Percentiles rank a stretch among this genome's conserved stretches.
These are phyloP conservation scores for Pachydiplax longipennis DNA, from an alignment of 2,888 invertebrate genomes.

Conservation along the genomic window DNA sequence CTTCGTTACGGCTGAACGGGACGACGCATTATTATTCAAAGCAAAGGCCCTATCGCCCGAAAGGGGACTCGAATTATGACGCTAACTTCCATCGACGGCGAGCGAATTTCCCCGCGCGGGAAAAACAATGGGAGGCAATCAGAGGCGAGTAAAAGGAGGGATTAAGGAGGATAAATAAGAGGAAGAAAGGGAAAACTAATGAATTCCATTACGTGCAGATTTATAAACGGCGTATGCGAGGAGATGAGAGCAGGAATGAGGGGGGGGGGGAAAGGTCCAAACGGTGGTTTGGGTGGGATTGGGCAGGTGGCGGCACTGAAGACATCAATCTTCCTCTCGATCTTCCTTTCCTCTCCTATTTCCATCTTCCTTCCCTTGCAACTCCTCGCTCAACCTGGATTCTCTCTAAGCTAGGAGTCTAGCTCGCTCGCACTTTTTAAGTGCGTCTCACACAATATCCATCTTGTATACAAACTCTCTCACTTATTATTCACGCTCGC, in stretches of 20 bases:
- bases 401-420: not conserved
- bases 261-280: not conserved
- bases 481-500: no score
- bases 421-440: not conserved
- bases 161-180: not conserved
- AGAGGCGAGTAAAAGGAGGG: no score
- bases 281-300: not conserved
- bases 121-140: not conserved
- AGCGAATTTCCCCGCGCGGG: not conserved
- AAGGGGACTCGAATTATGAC: no score
- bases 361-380: not conserved
- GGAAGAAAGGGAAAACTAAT: not conserved
- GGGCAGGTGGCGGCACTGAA: not conserved
- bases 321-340: constrained; percentile 24
- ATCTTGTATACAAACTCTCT: no score
- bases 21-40: not conserved
- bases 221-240: not conserved
- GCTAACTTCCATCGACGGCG: no score
- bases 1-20: not conserved
- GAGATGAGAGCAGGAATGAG: not conserved
- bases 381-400: no score
- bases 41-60: no score
- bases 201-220: not conserved
- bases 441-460: not conserved
- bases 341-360: not conserved